Evolutionary conservation across 2,888 invertebrate species (phyloP).

Genomic region (Syrphus vitripennis): DNA sequence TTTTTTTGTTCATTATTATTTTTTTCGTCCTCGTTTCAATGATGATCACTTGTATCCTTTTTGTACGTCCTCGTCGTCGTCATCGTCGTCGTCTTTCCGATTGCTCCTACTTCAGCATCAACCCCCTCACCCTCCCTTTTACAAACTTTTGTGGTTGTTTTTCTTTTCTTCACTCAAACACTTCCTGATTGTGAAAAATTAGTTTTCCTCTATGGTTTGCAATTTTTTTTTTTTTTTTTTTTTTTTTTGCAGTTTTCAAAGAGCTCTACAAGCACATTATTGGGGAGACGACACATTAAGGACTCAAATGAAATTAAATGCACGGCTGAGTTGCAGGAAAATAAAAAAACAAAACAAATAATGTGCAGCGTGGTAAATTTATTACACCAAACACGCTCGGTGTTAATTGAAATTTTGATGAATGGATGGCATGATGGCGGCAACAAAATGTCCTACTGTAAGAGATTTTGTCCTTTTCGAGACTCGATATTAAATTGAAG

Average conservation of each 20-base stretch:
- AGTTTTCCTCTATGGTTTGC: slow-evolving; percentile 36
- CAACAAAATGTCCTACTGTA: not conserved
- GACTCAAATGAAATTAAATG: slow-evolving; percentile 29
- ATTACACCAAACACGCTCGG: not conserved
- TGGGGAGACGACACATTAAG: slow-evolving; percentile 36
- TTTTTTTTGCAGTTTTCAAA: not conserved
- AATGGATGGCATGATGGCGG: not conserved
- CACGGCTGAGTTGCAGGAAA: slow-evolving; percentile 21
- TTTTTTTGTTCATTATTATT: not conserved
- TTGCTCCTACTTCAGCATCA: too few species aligned
- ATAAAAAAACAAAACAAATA: not conserved
- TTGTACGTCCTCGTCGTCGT: not conserved
- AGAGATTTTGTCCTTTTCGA: not conserved
- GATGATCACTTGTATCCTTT: slow-evolving; percentile 39
- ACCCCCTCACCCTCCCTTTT: not conserved
- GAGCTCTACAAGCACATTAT: slow-evolving; percentile 26
- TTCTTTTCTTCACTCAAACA: slow-evolving; percentile 33
- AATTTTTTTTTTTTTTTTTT: not conserved
- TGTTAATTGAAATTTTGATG: slow-evolving; percentile 15
- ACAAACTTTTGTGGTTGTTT: slow-evolving; percentile 3
- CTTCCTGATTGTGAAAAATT: slow-evolving; percentile 63
- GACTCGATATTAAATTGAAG: not conserved
- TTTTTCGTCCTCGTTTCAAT: slow-evolving; percentile 20
- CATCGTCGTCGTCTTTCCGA: not conserved
- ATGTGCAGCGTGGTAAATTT: slow-evolving; percentile 11